phyloP scores from a whole-genome alignment of 2,888 invertebrate species.

The Heliconius hortense region DNA sequence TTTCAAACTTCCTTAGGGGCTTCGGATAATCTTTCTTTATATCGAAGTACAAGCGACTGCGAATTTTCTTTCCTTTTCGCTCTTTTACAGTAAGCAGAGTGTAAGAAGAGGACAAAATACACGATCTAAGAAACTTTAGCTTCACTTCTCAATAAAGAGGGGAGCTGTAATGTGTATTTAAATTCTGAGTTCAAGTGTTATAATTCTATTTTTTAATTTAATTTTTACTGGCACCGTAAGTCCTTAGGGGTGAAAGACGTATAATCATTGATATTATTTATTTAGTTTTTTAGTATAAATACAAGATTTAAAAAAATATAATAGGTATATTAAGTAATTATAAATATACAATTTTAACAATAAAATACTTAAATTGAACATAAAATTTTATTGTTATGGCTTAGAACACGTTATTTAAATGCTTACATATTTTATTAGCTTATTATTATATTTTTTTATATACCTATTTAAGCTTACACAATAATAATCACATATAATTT shows the following conservation, averaged over 20 bases:
- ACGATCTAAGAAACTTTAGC: constrained; percentile 63
- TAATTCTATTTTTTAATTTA: constrained; percentile 82
- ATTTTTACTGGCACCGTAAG: constrained; percentile 73
- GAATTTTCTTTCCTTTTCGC: constrained; percentile 56
- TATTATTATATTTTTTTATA: not conserved
- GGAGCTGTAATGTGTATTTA: constrained; percentile 80
- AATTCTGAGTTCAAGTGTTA: constrained; percentile 79
- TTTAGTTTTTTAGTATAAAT: not conserved
- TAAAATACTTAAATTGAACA: not conserved
- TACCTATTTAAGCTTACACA: constrained; percentile 4
- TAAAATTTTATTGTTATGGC: constrained; percentile 9
- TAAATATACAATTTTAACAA: not conserved
- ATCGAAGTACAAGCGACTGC: constrained; percentile 72
- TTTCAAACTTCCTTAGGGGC: constrained; percentile 83
- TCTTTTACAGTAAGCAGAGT: constrained; percentile 41
- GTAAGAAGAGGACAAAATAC: constrained; percentile 54
- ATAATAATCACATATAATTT: not conserved
- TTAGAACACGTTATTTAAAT: constrained; percentile 9
- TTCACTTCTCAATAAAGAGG: constrained; percentile 78
- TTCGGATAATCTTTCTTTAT: constrained; percentile 83
- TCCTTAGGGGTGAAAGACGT: constrained; percentile 58
- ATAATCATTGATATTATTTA: not conserved
- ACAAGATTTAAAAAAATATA: constrained; percentile 7
- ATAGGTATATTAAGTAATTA: constrained; percentile 28
- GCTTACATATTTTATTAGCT: not conserved